A percentile compares a stretch with the other conserved stretches of the same genome.
Conservation (phyloP, 2,113 vertebrate genomes). For the Urocynchramus pylzowi region DNA sequence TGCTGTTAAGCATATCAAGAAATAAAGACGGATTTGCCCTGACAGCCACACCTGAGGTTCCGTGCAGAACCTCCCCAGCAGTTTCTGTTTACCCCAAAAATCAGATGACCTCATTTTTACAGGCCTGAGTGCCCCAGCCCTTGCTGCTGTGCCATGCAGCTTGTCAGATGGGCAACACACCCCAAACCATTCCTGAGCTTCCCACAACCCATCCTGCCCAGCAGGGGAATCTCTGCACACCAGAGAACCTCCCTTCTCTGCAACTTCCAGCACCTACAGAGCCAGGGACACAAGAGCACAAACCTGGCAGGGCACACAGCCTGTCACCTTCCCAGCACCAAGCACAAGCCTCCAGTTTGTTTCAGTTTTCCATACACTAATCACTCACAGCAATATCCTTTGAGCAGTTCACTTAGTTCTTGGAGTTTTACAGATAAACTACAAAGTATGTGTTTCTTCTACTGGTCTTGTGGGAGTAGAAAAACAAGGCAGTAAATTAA, state of each 20-base stretch:
- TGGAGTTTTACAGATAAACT: neutral
- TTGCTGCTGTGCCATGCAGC: neutral
- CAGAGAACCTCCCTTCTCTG: neutral
- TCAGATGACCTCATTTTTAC: neutral
- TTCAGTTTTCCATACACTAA: neutral
- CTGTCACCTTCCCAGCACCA: neutral
- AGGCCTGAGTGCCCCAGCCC: neutral
- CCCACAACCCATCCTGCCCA: neutral
- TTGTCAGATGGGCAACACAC: neutral
- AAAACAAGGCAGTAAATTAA: neutral
- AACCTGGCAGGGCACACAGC: neutral
- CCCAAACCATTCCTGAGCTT: neutral
- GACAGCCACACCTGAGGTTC: neutral
- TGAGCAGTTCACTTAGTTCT: neutral
- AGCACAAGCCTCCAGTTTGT: neutral
- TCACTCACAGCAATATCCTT: neutral
- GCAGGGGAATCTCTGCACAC: neutral
- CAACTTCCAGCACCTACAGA: neutral
- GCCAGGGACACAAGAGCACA: neutral
- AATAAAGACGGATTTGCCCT: neutral
- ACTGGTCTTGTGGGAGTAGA: neutral
- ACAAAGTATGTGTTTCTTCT: neutral
- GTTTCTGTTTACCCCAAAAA: neutral
- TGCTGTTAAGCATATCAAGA: accelerated
- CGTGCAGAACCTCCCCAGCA: accelerated